Base-by-base conservation (phyloP, 2,888 invertebrate species). In the Caenorhabditis macrosperma region DNA sequence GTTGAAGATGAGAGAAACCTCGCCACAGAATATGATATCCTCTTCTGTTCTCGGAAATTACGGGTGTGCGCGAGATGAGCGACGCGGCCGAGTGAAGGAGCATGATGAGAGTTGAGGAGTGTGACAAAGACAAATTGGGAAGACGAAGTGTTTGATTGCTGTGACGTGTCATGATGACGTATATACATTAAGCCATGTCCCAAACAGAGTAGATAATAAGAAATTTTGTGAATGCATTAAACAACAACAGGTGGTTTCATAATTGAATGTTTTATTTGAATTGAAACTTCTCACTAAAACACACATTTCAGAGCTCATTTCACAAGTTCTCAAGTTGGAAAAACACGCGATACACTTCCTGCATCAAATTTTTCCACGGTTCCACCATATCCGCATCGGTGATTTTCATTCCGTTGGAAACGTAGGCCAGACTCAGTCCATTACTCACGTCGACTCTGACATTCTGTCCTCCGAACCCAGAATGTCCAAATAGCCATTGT, bases 391-490 rank as follows among this genome's bases (percentile, higher is more conserved):
- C 85, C 35, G 85, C 85, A 61, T 85, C 85, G 6, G 85, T 76
- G 35, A 86, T 80, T 78, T 87, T 85, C 77, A 87, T 74, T 33
- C 83, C 87, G 44, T 87, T 87, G 7, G 84, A 78, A 10, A 87
- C 79, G 46, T 85, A 87, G 7, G 85, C 87, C 55, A 81, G 78
- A 15, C 86, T 72, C 7, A 87, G 75, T 24, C 63, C 60, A 60
- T 86, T 82, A 26, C 69, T 59, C 5, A 82, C 69, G 57, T 87
- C 86, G 7, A 87, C 72, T 52, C 85, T 66, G 17, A 86, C 86
- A 57, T 87, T 87, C 54, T 87, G 87, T 3, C 87, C 87, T 1
- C 87, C 87, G 48, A 81, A 84, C 15, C 87, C 87, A 7, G 85
- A 86, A 52, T 87, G 86, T 4, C 87, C 87, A 59, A 86, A 87